Evolutionary conservation across 2,113 vertebrate genomes (phyloP).

Genomic region (Brachyistius frenatus): DNA sequence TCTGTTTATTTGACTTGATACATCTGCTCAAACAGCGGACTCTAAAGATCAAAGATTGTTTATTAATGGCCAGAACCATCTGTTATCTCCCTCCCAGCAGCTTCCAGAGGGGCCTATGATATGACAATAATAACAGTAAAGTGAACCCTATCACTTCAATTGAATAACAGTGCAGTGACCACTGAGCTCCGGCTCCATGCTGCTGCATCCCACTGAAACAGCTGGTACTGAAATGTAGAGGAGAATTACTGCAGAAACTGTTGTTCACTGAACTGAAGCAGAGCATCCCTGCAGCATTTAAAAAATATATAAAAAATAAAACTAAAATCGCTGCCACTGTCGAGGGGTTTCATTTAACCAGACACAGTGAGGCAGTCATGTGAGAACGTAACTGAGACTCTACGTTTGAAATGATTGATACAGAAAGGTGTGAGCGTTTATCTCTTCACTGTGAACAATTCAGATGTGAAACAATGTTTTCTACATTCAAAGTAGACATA

Average conservation of each 20-base stretch:
- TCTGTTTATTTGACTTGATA: slow-evolving; percentile 76
- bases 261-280: neutral
- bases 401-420: too few species aligned
- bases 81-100: slow-evolving; percentile 42
- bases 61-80: slow-evolving; percentile 56
- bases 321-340: too few species aligned
- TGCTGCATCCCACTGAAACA: slow-evolving; percentile 50
- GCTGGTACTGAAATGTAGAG: slow-evolving; percentile 37
- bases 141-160: slow-evolving; percentile 56
- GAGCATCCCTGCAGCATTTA: too few species aligned
- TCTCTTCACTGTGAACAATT: too few species aligned
- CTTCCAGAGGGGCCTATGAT: slow-evolving; percentile 38
- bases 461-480: too few species aligned
- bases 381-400: too few species aligned
- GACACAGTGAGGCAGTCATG: too few species aligned
- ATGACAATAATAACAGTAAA: slow-evolving; percentile 68
- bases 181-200: slow-evolving; percentile 39
- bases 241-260: slow-evolving; percentile 19
- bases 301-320: too few species aligned
- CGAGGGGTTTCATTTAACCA: too few species aligned
- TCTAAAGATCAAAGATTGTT: slow-evolving; percentile 66
- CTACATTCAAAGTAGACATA: too few species aligned
- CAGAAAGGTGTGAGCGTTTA: too few species aligned
- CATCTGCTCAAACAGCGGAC: slow-evolving; percentile 73
- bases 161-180: slow-evolving; percentile 46